Percentiles rank a stretch among this genome's conserved stretches.
Evolutionary conservation across 2,113 vertebrate genomes (phyloP).

Genomic region (Hemibagrus wyckioides): DNA sequence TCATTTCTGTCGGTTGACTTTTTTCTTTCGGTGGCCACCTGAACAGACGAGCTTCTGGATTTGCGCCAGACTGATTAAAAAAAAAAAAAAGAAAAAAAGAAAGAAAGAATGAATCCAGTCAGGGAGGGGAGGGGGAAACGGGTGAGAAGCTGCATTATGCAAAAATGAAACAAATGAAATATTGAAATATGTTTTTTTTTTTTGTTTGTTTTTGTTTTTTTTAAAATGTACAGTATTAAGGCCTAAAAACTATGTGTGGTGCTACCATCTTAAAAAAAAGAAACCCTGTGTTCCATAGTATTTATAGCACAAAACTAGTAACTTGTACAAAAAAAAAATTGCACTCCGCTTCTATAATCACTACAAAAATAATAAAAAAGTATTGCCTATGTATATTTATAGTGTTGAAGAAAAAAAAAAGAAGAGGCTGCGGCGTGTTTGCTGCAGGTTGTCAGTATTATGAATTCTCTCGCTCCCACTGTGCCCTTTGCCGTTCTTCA

Average conservation of each 20-base stretch:
- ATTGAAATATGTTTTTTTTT: constrained; percentile 72
- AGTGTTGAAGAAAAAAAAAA: constrained; percentile 71
- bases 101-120: neutral
- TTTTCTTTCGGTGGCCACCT: neutral
- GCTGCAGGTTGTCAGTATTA: constrained; percentile 92
- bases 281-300: constrained; percentile 99
- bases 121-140: constrained; percentile 33
- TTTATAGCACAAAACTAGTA: constrained; percentile 99
- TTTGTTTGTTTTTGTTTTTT: constrained; percentile 69
- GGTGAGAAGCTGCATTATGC: constrained; percentile 98
- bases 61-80: constrained; percentile 9
- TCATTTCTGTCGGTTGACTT: neutral
- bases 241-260: constrained; percentile 99
- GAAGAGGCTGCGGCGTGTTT: constrained; percentile 66
- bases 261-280: constrained; percentile 91
- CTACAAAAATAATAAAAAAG: constrained; percentile 98
- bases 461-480: constrained; percentile 82
- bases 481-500: constrained; percentile 79
- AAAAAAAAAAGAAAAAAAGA: neutral
- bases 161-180: constrained; percentile 79
- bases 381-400: constrained; percentile 99
- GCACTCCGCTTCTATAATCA: constrained; percentile 99
- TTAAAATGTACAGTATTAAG: constrained; percentile 98
- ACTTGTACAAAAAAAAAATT: constrained; percentile 92
- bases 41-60: neutral